These are phyloP conservation scores for Anolis carolinensis DNA, from an alignment of 2,113 vertebrate genomes.

Conservation along the genomic window DNA sequence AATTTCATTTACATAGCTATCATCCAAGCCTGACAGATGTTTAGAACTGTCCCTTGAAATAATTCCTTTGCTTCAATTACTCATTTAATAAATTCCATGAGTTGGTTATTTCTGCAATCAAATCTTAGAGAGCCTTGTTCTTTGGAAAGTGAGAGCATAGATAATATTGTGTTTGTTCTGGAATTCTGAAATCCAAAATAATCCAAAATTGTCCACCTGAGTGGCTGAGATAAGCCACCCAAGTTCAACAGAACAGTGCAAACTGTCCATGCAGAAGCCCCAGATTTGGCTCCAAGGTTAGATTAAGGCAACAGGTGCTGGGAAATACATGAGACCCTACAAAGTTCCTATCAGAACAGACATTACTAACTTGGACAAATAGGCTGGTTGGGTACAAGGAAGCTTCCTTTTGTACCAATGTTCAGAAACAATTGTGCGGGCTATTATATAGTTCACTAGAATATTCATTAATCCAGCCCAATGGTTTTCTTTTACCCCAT, in stretches of 20 bases:
- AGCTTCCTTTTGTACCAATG: neutral
- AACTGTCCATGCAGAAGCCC: too few species aligned
- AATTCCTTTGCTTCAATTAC: neutral
- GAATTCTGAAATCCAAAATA: too few species aligned
- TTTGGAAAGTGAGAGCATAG: too few species aligned
- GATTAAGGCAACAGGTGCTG: too few species aligned
- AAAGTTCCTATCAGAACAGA: neutral
- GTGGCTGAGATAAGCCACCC: too few species aligned
- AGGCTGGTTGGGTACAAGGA: neutral
- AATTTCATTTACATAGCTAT: neutral
- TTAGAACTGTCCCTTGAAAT: neutral
- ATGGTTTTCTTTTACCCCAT: neutral
- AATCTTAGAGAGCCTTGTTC: neutral
- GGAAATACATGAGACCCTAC: neutral
- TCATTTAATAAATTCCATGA: neutral
- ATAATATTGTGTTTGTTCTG: too few species aligned
- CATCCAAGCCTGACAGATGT: neutral
- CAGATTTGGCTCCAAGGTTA: too few species aligned
- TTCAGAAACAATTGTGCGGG: neutral
- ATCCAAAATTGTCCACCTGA: too few species aligned
- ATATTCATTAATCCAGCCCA: neutral
- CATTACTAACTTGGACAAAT: neutral
- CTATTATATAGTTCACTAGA: neutral
- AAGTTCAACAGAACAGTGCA: too few species aligned
- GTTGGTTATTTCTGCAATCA: neutral